phyloP scores from a whole-genome alignment of 1,140 invertebrate species.

The Drosophila watanabei region DNA sequence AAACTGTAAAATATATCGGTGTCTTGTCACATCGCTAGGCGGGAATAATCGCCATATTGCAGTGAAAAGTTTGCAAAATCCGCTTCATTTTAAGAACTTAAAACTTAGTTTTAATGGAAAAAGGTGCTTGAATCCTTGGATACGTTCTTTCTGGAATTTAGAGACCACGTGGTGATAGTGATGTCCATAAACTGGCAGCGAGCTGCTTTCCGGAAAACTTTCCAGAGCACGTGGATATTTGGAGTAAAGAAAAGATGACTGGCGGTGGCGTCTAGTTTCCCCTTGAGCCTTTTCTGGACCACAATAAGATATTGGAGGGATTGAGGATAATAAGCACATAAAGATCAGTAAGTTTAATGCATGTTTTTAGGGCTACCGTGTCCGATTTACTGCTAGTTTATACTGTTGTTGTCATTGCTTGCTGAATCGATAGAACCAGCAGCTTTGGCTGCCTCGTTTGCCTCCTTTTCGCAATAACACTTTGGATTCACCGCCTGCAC shows the following conservation, averaged over 20 bases:
- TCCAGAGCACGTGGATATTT: not conserved
- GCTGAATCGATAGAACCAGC: not conserved
- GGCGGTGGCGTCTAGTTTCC: not conserved
- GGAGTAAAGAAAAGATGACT: not conserved
- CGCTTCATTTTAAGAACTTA: too few relatives aligned
- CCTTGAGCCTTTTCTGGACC: not conserved
- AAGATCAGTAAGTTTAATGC: not conserved
- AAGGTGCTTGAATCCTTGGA: not conserved
- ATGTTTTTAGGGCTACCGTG: not conserved
- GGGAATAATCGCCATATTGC: too few relatives aligned
- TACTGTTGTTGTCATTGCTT: not conserved
- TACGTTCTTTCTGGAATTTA: not conserved
- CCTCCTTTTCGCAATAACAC: constrained; percentile 60
- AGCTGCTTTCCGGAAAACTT: not conserved
- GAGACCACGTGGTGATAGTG: not conserved
- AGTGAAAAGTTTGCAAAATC: not conserved
- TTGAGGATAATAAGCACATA: not conserved
- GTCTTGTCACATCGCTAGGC: not conserved
- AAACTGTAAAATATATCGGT: not conserved
- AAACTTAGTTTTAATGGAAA: not conserved
- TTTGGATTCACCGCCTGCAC: constrained; percentile 22
- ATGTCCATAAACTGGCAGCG: not conserved
- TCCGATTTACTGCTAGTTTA: not conserved
- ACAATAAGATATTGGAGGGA: not conserved
- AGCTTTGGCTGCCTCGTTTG: constrained; percentile 43